Conservation (phyloP, 2,888 invertebrate species). For the Pseudoips prasinana region DNA sequence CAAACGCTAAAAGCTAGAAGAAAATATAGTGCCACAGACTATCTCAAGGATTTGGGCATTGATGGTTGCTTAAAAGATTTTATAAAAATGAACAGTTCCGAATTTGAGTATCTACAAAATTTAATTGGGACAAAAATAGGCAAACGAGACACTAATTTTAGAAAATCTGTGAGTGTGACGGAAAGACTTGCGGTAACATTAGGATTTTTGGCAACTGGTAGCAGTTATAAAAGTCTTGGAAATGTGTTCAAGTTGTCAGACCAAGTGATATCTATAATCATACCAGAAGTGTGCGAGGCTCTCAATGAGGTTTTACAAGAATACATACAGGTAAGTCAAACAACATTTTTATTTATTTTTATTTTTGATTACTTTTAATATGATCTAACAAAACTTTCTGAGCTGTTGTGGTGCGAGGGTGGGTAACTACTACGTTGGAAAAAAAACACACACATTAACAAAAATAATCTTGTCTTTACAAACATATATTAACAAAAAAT, state of each 20-base stretch:
- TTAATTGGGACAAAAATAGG: constrained; percentile 22
- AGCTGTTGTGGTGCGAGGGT: constrained; percentile 8
- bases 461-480: background rate
- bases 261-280: constrained; percentile 15
- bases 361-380: constrained; percentile 6
- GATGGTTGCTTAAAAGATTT: constrained; percentile 16
- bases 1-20: constrained; percentile 22
- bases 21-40: constrained; percentile 27
- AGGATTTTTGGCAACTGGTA: constrained; percentile 23
- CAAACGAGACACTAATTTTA: constrained; percentile 18
- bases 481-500: background rate
- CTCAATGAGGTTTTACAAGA: constrained; percentile 12
- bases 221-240: constrained; percentile 19
- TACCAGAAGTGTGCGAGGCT: constrained; percentile 18
- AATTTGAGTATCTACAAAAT: constrained; percentile 29
- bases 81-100: constrained; percentile 22
- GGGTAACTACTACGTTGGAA: too few species aligned
- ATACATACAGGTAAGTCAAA: constrained; percentile 1
- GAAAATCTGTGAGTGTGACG: constrained; percentile 11
- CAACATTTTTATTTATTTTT: constrained; percentile 19
- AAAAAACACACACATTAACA: too few species aligned
- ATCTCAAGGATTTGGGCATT: constrained; percentile 20
- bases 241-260: constrained; percentile 13
- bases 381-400: constrained; percentile 12
- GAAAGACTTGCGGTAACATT: constrained; percentile 15